phyloP scores from a whole-genome alignment of 2,113 vertebrate species.

The Anguilla japonica region DNA sequence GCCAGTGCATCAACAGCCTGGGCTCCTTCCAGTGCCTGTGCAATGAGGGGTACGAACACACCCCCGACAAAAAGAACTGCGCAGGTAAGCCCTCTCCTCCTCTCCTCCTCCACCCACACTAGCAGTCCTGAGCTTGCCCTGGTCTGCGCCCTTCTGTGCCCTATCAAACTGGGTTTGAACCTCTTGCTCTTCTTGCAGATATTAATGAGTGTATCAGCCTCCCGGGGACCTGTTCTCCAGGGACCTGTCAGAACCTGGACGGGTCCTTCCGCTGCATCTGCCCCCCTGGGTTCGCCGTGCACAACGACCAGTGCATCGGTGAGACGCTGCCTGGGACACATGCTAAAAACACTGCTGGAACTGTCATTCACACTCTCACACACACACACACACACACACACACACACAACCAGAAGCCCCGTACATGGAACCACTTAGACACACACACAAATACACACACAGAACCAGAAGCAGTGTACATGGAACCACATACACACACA shows the following conservation, averaged over 20 bases:
- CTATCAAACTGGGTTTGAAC: neutral
- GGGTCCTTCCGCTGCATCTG: slow-evolving; percentile 95
- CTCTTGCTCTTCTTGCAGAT: slow-evolving; percentile 64
- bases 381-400: slow-evolving; percentile 2
- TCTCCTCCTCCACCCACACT: neutral
- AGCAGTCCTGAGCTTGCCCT: neutral
- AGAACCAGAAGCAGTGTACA: neutral
- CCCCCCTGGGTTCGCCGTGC: slow-evolving; percentile 84
- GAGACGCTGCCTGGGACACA: slow-evolving; percentile 32
- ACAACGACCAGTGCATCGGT: slow-evolving; percentile 91
- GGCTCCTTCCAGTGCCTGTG: slow-evolving; percentile 93
- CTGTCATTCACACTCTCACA: neutral
- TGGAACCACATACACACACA: neutral
- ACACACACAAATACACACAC: neutral
- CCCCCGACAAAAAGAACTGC: slow-evolving; percentile 86
- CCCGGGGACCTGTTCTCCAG: slow-evolving; percentile 82
- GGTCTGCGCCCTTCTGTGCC: neutral
- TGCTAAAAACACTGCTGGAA: slow-evolving; percentile 7
- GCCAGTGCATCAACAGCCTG: slow-evolving; percentile 85
- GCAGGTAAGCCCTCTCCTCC: slow-evolving; percentile 70
- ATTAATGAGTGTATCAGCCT: slow-evolving; percentile 87
- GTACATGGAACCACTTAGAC: neutral
- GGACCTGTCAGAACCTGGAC: slow-evolving; percentile 91
- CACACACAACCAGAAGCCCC: neutral
- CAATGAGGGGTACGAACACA: slow-evolving; percentile 87